Base-by-base conservation (phyloP, 2,797 vertebrate species). In the Florisuga fusca region DNA sequence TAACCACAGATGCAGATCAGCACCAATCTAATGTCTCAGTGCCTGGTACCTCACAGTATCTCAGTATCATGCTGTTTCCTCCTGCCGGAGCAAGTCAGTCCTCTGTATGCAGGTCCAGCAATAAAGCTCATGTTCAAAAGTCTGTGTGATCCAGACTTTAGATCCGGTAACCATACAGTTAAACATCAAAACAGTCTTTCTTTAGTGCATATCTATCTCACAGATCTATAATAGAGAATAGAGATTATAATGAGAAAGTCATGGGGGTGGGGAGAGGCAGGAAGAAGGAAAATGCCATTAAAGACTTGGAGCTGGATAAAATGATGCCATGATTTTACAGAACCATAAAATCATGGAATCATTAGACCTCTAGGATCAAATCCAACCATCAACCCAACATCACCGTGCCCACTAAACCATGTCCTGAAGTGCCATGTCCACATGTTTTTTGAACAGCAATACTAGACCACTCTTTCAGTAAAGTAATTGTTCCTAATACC, bases 51-150 rank as follows among this genome's bases (percentile, higher is more conserved):
- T 23, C 54, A 21, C 9, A 38, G 1, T n/a, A 25, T 45, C 33
- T 45, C 78, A 43, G 9, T 9, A 13, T 74, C 34, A 10, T 22
- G 38, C 22, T 68, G 15, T 8, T 71, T 31, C 31, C 36, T 74
- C 34, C 17, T 8, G 29, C 26, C 31, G 0, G 0, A 69, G 14
- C 27, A 34, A 27, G 27, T 14, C 64, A 72, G 18, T 59, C 33
- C 23, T 63, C 45, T 50, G 19, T 17, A 10, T 53, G 25, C 11
- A 59, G 78, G 54, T 33, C 31, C 62, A 62, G 36, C 25, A 58
- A 21, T 69, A 33, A 45, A 81, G 46, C 54, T 84, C 16, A 4
- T 3, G 15, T 43, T 90, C 48, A 67, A 61, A 17, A 12, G 29
- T 19, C 77, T 50, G 29, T 53, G 33, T 48, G 25, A 76, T 21